These are phyloP conservation scores for Drosophila mauritiana DNA, from an alignment of 1,140 invertebrate genomes.

Conservation along the genomic window DNA sequence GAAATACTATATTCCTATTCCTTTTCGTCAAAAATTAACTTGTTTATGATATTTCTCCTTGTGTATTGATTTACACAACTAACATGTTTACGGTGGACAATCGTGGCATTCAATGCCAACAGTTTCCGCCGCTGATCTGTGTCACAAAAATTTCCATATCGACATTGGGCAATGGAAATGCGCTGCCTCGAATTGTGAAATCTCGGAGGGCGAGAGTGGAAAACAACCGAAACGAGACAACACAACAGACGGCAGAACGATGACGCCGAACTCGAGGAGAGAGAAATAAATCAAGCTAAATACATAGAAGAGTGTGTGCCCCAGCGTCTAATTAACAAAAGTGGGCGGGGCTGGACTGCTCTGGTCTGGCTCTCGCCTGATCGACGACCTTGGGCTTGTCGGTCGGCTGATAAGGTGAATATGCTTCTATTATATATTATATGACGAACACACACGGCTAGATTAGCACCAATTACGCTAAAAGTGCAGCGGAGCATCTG, in stretches of 20 bases:
- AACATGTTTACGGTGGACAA: conserved; percentile 27
- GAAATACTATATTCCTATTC: too few species aligned
- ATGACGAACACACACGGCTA: conserved; percentile 14
- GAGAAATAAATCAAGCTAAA: conserved; percentile 33
- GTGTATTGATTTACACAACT: conserved; percentile 37
- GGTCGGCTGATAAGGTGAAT: conserved; percentile 31
- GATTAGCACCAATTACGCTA: conserved; percentile 34
- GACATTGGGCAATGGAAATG: conserved; percentile 55
- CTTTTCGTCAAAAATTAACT: neutral
- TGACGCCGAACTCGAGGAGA: conserved; percentile 41
- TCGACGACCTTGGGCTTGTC: conserved; percentile 30
- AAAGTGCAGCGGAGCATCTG: conserved; percentile 22
- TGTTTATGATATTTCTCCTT: neutral
- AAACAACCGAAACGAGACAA: conserved; percentile 27
- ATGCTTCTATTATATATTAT: neutral
- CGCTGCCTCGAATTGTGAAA: conserved; percentile 58
- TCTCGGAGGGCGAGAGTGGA: conserved; percentile 20
- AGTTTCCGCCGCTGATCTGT: conserved; percentile 59
- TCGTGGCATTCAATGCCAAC: conserved; percentile 54
- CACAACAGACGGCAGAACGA: conserved; percentile 9
- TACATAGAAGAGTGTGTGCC: conserved; percentile 20
- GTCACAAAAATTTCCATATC: conserved; percentile 68
- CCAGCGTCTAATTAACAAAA: conserved; percentile 35
- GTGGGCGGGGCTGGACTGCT: conserved; percentile 24
- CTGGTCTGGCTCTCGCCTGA: conserved; percentile 30